Evolutionary conservation across 2,113 vertebrate genomes (phyloP).

Genomic region (Tricholaema leucomelas): DNA sequence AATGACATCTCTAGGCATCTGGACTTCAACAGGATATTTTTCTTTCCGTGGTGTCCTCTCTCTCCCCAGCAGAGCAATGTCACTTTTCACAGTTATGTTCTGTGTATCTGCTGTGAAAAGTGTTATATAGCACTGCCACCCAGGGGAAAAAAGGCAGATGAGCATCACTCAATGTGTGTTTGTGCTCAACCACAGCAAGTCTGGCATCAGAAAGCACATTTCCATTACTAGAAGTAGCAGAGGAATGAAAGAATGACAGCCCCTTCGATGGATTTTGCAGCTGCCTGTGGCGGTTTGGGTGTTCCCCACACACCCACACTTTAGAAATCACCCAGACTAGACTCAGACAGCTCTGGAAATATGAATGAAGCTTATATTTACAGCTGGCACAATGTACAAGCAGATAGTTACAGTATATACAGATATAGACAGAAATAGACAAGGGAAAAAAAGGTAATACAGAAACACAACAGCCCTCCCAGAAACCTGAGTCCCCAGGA

Average conservation of each 20-base stretch:
- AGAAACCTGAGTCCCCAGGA: too few relatives aligned
- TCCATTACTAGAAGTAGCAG: not conserved
- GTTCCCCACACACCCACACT: too few relatives aligned
- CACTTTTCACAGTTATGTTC: accelerated
- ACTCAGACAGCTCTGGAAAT: too few relatives aligned
- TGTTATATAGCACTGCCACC: not conserved
- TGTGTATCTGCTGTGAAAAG: not conserved
- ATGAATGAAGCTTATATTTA: too few relatives aligned
- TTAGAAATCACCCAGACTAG: too few relatives aligned
- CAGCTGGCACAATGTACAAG: too few relatives aligned
- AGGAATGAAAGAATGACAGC: not conserved
- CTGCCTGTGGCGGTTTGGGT: too few relatives aligned
- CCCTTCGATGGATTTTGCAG: not conserved
- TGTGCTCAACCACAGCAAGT: accelerated
- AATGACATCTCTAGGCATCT: not conserved
- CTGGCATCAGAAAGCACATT: not conserved
- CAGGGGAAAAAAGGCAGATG: not conserved
- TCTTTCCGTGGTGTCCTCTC: accelerated
- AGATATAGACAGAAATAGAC: too few relatives aligned
- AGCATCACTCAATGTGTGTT: accelerated
- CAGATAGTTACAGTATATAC: too few relatives aligned
- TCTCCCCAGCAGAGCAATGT: accelerated
- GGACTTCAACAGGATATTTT: accelerated
- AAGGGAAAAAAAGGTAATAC: too few relatives aligned
- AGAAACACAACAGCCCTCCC: too few relatives aligned